phyloP scores from a whole-genome alignment of 2,797 vertebrate genomes.

The Sebastes matsubarae region DNA sequence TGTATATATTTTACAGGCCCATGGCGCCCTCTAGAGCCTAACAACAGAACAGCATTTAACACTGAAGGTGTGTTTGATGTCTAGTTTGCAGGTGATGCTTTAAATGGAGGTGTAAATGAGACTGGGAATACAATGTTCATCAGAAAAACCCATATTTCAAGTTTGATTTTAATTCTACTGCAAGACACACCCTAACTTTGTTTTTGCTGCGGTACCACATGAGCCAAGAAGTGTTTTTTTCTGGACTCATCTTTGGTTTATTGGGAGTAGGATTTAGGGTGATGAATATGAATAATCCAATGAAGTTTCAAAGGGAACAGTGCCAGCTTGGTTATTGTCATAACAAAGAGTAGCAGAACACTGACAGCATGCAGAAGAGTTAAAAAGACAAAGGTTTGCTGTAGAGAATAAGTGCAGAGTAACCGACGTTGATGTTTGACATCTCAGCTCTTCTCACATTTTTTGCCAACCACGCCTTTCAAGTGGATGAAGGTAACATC shows the following conservation, averaged over 20 bases:
- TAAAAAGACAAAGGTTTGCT: background rate
- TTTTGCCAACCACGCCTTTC: too few species aligned
- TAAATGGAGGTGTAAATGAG: too few species aligned
- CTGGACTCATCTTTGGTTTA: too few species aligned
- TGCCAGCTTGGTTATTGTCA: too few species aligned
- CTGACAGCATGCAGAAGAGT: background rate
- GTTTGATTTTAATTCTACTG: background rate
- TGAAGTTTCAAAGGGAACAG: too few species aligned
- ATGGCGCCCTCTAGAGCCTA: slow-evolving; percentile 18
- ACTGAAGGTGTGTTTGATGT: background rate
- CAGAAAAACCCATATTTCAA: background rate
- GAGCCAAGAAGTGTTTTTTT: too few species aligned
- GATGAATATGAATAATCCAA: too few species aligned
- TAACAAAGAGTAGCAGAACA: background rate
- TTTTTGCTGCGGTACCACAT: background rate
- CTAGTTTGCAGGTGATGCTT: too few species aligned
- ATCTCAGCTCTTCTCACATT: background rate
- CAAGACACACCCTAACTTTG: rapidly evolving
- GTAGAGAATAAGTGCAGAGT: background rate
- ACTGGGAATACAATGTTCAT: too few species aligned
- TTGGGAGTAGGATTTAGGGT: too few species aligned
- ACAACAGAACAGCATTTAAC: background rate
- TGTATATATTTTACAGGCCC: background rate
- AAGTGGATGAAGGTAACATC: background rate
- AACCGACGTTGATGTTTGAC: background rate